Percentiles rank a stretch among this genome's conserved stretches.
These are phyloP conservation scores for Bombus waltoni DNA, from an alignment of 1,140 invertebrate species.

Conservation along the genomic window DNA sequence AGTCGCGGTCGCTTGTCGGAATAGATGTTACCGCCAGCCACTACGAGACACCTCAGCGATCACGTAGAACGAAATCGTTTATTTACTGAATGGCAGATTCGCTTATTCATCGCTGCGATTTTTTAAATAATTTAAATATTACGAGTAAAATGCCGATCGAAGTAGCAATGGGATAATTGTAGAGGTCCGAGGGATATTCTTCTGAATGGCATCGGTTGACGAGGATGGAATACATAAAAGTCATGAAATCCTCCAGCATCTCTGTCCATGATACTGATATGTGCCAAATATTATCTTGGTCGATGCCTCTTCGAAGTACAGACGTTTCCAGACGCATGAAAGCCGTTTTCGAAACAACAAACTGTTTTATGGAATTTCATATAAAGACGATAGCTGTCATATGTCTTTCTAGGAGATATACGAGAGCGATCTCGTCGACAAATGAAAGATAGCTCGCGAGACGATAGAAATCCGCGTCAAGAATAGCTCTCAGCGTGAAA, in stretches of 20 bases:
- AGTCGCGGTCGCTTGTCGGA: conserved; percentile 65
- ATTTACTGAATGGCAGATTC: conserved; percentile 68
- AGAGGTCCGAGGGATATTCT: too few relatives aligned
- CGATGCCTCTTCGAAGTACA: neutral
- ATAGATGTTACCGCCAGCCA: conserved; percentile 72
- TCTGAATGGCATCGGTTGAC: too few relatives aligned
- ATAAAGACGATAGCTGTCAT: neutral
- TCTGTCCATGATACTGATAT: neutral
- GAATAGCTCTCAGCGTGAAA: conserved; percentile 35
- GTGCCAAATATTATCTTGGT: neutral
- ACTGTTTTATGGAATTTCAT: neutral
- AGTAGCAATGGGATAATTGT: neutral
- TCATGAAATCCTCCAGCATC: neutral
- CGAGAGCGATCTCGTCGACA: neutral
- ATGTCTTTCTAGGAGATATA: neutral
- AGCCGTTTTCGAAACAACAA: neutral
- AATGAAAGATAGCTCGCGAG: conserved; percentile 24
- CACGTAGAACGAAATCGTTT: conserved; percentile 74
- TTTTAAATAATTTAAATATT: conserved; percentile 29
- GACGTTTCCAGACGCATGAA: neutral
- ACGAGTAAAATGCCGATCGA: neutral
- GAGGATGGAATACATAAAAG: too few relatives aligned
- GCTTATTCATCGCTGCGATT: conserved; percentile 50
- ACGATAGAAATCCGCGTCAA: conserved; percentile 39
- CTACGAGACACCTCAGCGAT: conserved; percentile 71